Base-by-base conservation (phyloP, 2,888 invertebrate genomes). In the Tubiluchus corallicola region DNA sequence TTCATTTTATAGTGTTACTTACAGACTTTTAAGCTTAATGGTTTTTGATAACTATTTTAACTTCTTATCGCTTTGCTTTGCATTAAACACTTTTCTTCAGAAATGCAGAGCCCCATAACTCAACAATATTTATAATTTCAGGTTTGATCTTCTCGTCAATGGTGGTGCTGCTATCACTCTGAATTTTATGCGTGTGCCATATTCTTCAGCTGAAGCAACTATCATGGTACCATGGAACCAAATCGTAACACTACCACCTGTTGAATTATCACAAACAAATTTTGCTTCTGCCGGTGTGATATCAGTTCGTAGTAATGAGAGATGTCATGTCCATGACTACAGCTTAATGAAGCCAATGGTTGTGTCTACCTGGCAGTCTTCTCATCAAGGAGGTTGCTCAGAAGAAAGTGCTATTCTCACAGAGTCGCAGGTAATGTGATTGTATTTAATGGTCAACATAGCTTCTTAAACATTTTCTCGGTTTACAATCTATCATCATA, bases 61-160 rank as follows among this genome's bases (percentile, higher is more conserved):
- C 9, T 29, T 9, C 9, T n/a, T 9, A n/a, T 19, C 3, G 4
- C 2, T n/a, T 40, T 29, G 17, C 29, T n/a, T 2, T 40, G 44
- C 19, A 3, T 16, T 37, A 20, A 38, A 9, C n/a, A 21, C 4
- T 17, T 44, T 21, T 45, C 3, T 20, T 47, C 17, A 16, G 40
- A 17, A 20, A 39, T 44, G 39, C 20, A 38, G 29, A 21, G 20
- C 17, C 21, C 18, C 16, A 21, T 40, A 38, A 43, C 38, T n/a
- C 40, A 16, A 37, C 13, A 21, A 19, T 37, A 13, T 9, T 20
- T 9, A 42, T 9, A 5, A 17, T 50, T 64, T 49, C 64, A 92
- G 92, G 81, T 99, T 96, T 72, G 98, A 99, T 69, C 82, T 99
- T 47, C 71, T 98, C 59, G 94, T 98, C 49, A 96, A 99, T 67